Evolutionary conservation across 2,797 vertebrate genomes (phyloP).

Genomic region (Lerista edwardsae): DNA sequence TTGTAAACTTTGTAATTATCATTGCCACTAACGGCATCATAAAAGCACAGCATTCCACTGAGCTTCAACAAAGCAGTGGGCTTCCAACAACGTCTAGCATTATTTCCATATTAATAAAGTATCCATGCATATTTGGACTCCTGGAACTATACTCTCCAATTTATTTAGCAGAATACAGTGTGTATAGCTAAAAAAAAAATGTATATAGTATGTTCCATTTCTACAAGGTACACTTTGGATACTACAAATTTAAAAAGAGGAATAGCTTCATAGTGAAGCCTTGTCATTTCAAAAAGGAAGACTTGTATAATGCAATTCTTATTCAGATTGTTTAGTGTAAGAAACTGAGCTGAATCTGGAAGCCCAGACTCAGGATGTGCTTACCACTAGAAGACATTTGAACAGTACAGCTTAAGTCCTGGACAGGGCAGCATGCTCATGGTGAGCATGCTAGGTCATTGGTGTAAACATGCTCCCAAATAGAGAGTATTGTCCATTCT

Average conservation of each 20-base stretch:
- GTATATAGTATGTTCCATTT: accelerated
- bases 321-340: background rate
- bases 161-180: background rate
- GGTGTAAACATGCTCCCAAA: background rate
- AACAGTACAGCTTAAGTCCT: background rate
- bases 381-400: background rate
- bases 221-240: accelerated
- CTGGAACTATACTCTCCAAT: background rate
- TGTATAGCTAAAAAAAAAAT: accelerated
- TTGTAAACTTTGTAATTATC: constrained; percentile 8
- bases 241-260: accelerated
- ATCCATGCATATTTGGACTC: background rate
- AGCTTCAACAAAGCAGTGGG: accelerated
- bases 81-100: background rate
- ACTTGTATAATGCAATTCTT: background rate
- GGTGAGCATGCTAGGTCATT: too few relatives aligned
- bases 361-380: background rate
- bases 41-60: background rate
- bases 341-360: background rate
- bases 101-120: constrained; percentile 27
- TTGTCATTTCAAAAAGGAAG: background rate
- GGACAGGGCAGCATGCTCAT: too few relatives aligned
- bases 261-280: background rate
- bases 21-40: background rate
- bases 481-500: background rate